These are phyloP conservation scores for Brachystomella parvula DNA, from an alignment of 1,140 invertebrate genomes.

Conservation along the genomic window DNA sequence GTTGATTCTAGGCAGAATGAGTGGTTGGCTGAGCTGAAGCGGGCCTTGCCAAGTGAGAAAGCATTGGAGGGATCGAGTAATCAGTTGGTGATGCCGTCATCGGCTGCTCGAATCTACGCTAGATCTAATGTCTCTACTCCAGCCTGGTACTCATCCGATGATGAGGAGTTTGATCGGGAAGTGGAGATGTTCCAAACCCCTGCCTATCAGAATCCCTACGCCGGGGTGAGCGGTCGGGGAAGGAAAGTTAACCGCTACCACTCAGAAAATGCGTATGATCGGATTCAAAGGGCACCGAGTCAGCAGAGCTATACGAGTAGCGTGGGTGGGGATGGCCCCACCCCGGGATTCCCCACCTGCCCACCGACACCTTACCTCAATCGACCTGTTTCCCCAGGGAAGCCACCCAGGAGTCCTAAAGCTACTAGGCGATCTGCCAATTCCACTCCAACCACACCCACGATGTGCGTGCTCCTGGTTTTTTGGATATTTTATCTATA, in stretches of 20 bases:
- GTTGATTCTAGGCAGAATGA: conserved; percentile 19
- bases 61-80: conserved; percentile 2
- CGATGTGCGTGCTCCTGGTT: conserved; percentile 3
- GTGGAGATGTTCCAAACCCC: conserved; percentile 26
- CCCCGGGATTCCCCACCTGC: conserved; percentile 31
- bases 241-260: conserved; percentile 25
- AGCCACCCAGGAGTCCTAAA: conserved; percentile 34
- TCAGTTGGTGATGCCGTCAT: neutral
- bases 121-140: conserved; percentile 23
- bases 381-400: conserved; percentile 20
- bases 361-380: conserved; percentile 37
- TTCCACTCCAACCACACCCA: conserved; percentile 14
- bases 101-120: neutral
- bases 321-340: neutral
- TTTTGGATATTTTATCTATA: neutral
- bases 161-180: conserved; percentile 28
- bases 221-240: neutral
- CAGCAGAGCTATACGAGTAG: conserved; percentile 19
- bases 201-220: neutral
- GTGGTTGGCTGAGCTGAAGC: conserved; percentile 31
- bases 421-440: neutral
- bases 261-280: conserved; percentile 29
- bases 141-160: conserved; percentile 28
- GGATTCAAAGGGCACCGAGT: conserved; percentile 21
- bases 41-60: conserved; percentile 21